Conservation (phyloP, 2,113 vertebrate genomes). For the Chiloscyllium plagiosum region DNA sequence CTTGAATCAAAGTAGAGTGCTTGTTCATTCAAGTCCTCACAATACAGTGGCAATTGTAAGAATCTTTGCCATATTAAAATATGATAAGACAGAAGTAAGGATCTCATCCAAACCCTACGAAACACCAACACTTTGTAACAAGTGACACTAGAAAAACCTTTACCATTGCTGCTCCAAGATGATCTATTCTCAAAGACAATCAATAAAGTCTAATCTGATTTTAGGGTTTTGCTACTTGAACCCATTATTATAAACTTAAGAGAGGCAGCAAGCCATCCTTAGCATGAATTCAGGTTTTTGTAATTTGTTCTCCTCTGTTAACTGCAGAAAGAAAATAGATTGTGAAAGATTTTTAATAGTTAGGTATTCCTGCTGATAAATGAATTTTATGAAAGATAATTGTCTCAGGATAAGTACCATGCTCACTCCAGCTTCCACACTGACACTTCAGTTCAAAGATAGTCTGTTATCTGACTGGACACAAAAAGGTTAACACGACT, state of each 20-base stretch:
- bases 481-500: constrained; percentile 2
- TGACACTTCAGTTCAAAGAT: not conserved
- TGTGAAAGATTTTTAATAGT: not conserved
- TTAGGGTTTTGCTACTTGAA: not conserved
- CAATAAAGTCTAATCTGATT: not conserved
- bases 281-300: not conserved
- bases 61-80: not conserved
- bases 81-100: not conserved
- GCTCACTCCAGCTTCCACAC: not conserved
- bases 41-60: not conserved
- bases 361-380: not conserved
- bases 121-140: not conserved
- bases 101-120: not conserved
- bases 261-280: not conserved
- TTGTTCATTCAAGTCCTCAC: not conserved
- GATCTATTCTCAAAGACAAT: not conserved
- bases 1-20: not conserved
- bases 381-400: not conserved
- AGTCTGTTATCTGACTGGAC: not conserved
- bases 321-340: not conserved
- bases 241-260: not conserved
- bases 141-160: not conserved
- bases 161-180: not conserved
- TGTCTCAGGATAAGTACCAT: not conserved
- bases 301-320: not conserved